A percentile compares a stretch with the other conserved stretches of the same genome.
phyloP scores from a whole-genome alignment of 2,113 vertebrate genomes.

The Zosterops lateralis region DNA sequence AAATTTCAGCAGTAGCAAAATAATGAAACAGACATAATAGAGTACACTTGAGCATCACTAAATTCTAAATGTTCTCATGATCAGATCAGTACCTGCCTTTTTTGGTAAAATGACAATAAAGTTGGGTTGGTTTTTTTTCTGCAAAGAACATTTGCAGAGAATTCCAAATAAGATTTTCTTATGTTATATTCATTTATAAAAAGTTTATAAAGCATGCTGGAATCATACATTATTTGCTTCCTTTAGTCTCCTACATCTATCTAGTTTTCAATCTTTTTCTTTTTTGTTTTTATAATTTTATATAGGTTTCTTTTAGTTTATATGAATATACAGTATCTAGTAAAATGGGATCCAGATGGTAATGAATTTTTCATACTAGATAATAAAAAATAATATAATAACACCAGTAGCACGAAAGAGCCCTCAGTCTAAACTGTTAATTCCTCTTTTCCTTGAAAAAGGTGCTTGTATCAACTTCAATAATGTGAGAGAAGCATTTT shows the following conservation, averaged over 20 bases:
- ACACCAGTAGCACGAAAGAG: not conserved
- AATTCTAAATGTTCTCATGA: not conserved
- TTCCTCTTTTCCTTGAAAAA: slow-evolving; percentile 1
- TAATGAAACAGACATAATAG: not conserved
- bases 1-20: not conserved
- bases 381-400: not conserved
- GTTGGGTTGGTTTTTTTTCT: not conserved
- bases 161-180: not conserved
- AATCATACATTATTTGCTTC: not conserved
- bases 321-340: not conserved
- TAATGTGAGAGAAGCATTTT: not conserved
- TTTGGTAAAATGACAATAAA: not conserved
- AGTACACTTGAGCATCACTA: not conserved
- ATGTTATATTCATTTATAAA: not conserved
- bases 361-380: not conserved
- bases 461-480: not conserved
- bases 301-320: not conserved
- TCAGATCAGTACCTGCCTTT: not conserved
- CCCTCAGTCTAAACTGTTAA: not conserved
- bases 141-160: not conserved
- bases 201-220: not conserved
- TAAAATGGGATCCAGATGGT: not conserved
- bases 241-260: not conserved
- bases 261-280: not conserved
- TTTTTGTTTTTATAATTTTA: not conserved